Evolutionary conservation across 2,797 vertebrate genomes (phyloP).

Genomic region (Phrynocephalus guinanensis): DNA sequence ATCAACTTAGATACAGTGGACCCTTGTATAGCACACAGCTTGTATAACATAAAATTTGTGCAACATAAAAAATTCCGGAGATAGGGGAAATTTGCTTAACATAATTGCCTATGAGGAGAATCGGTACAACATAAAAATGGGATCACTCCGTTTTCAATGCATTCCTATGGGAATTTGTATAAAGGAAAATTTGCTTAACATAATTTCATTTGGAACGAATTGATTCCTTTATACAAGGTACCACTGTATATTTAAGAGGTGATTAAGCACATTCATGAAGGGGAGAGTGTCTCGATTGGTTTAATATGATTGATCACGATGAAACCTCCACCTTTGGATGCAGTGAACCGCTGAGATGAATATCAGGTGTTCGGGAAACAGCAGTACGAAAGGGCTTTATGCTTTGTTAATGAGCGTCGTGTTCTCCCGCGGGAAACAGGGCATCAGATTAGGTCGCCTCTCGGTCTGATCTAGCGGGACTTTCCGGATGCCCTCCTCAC

Average conservation of each 20-base stretch:
- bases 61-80: too few relatives aligned
- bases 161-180: too few relatives aligned
- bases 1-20: neutral
- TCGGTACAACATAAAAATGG: too few relatives aligned
- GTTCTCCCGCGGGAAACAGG: neutral
- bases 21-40: too few relatives aligned
- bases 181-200: too few relatives aligned
- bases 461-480: neutral
- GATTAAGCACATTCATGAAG: neutral
- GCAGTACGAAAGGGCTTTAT: too few relatives aligned
- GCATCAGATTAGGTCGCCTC: neutral
- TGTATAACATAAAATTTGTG: too few relatives aligned
- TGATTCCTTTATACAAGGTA: too few relatives aligned
- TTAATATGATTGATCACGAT: neutral
- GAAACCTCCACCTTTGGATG: neutral
- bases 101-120: too few relatives aligned
- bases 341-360: neutral
- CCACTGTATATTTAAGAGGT: neutral
- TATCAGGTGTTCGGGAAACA: neutral
- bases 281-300: neutral
- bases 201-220: too few relatives aligned
- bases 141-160: too few relatives aligned
- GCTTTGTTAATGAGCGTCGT: neutral
- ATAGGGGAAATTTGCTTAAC: too few relatives aligned
- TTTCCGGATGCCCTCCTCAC: neutral